Base-by-base conservation (phyloP, 2,797 vertebrate genomes). In the Mareca penelope region DNA sequence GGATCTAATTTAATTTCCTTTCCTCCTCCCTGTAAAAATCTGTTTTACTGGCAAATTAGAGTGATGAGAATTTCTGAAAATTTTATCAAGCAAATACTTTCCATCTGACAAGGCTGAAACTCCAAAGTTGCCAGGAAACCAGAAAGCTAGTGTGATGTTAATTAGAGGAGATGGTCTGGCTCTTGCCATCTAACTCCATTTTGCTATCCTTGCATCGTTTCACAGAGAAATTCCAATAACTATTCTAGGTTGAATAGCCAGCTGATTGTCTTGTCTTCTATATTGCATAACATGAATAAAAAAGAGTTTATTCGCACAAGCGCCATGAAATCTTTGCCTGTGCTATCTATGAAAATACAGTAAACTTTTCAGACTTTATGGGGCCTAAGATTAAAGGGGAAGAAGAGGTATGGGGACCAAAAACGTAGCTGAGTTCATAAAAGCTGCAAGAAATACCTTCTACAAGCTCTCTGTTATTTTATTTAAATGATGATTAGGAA, bases 51-150 rank as follows among this genome's bases (percentile, higher is more conserved):
- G 91, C 90, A 92, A 79, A 92, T 96, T 77, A 85, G 84, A 16
- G 33, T 31, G 40, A 89, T 44, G 93, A 96, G 70, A 94, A 95
- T 96, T 95, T 95, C 90, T 76, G 79, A 95, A 95, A 93, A 96
- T 83, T 73, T 76, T 96, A 79, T 95, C 93, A 93, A 91, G 70
- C 29, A 92, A 92, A 91, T 53, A 48, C 7, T 80, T 63, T 65
- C 68, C 91, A 60, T 93, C 90, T 85, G 68, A 93, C 85, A 96
- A 94, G 75, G 73, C 84, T 93, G 86, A 75, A 80, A 76, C 71
- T 78, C 84, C 72, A 78, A 68, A 95, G 92, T 92, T 96, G 87
- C 82, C 64, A 80, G 95, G 92, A 94, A 92, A 90, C 80, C 23
- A 22, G 28, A 81, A 89, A 92, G 73, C 88, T 42, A 53, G 76